These are phyloP conservation scores for Rhinichthys osculus DNA, from an alignment of 2,797 vertebrate genomes.

Conservation along the genomic window DNA sequence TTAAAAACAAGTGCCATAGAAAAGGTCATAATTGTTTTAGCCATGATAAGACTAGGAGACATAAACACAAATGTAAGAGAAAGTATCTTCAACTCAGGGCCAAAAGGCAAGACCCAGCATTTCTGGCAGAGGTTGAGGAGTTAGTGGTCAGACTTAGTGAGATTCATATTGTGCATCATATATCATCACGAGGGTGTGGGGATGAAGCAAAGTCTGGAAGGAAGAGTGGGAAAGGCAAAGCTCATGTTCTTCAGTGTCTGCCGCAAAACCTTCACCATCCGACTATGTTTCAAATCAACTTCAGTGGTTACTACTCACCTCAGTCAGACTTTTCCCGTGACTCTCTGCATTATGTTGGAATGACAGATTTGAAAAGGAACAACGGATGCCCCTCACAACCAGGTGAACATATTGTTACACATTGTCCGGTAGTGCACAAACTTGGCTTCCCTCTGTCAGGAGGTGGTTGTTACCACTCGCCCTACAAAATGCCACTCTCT, in stretches of 20 bases:
- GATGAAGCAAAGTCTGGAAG: conserved; percentile 67
- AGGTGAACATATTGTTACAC: conserved; percentile 75
- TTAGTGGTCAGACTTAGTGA: conserved; percentile 88
- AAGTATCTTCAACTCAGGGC: conserved; percentile 91
- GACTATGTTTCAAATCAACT: conserved; percentile 96
- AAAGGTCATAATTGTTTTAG: conserved; percentile 86
- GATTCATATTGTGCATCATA: conserved; percentile 89
- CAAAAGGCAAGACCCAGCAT: conserved; percentile 89
- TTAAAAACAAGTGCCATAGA: conserved; percentile 91
- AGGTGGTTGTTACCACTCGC: conserved; percentile 84
- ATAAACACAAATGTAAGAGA: conserved; percentile 95
- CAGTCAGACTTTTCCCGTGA: conserved; percentile 91
- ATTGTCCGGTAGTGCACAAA: conserved; percentile 87
- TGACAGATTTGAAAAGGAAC: conserved; percentile 90
- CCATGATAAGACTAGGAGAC: conserved; percentile 90
- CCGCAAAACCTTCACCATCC: conserved; percentile 87
- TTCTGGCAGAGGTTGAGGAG: conserved; percentile 92
- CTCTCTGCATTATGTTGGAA: conserved; percentile 91
- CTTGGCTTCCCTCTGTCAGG: conserved; percentile 85
- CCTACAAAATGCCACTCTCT: conserved; percentile 86
- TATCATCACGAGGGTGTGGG: conserved; percentile 46
- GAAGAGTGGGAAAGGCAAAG: conserved; percentile 66
- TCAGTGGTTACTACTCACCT: conserved; percentile 95
- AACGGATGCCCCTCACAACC: conserved; percentile 63
- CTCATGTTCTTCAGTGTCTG: conserved; percentile 78